phyloP scores from a whole-genome alignment of 1,140 invertebrate genomes.

The Rhopalosiphum padi region DNA sequence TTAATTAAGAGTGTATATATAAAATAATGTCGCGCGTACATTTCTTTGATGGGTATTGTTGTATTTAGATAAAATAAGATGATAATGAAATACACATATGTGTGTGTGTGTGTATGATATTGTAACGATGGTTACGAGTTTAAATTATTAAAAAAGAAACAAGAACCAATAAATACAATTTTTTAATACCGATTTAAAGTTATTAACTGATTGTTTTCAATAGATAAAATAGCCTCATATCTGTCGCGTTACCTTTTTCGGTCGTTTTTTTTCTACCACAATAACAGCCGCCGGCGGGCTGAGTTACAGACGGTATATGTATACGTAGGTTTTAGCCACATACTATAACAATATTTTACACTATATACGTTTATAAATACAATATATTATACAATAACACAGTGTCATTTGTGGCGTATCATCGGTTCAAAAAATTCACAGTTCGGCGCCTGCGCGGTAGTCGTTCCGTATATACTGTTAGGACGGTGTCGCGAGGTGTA shows the following conservation, averaged over 20 bases:
- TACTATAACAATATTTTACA: background rate
- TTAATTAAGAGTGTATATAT: slow-evolving; percentile 56
- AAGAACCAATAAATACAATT: slow-evolving; percentile 48
- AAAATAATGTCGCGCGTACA: slow-evolving; percentile 53
- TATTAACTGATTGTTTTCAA: slow-evolving; percentile 42
- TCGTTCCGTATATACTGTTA: background rate
- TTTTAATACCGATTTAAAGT: slow-evolving; percentile 42
- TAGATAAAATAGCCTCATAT: slow-evolving; percentile 32
- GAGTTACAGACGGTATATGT: background rate
- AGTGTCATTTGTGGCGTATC: background rate
- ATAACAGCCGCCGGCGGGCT: background rate
- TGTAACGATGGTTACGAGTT: slow-evolving; percentile 26
- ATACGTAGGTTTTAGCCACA: background rate
- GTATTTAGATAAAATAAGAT: slow-evolving; percentile 50
- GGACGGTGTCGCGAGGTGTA: background rate
- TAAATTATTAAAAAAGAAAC: slow-evolving; percentile 33
- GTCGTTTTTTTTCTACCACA: background rate
- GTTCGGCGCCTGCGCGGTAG: background rate
- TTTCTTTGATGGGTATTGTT: slow-evolving; percentile 58
- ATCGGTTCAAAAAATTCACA: background rate
- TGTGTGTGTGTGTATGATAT: background rate
- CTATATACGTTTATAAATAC: background rate
- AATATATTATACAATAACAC: background rate
- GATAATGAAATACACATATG: slow-evolving; percentile 48
- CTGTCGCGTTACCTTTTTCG: slow-evolving; percentile 22